Base-by-base conservation (phyloP, 2,113 vertebrate genomes). In the Zingel zingel region DNA sequence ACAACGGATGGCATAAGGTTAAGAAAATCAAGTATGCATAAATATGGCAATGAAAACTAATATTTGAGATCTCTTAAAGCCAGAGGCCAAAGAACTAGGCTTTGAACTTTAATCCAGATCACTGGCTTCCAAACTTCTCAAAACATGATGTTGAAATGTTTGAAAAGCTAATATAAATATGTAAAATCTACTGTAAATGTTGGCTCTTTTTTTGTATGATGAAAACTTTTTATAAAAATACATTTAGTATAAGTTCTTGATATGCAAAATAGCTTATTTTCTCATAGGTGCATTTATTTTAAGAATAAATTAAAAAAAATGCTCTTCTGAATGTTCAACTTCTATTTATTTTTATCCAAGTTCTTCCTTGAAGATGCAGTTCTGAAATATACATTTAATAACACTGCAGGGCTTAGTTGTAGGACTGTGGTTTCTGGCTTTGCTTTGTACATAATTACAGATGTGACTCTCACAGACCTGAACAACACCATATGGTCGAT, bases 381-480 rank as follows among this genome's bases (percentile, higher is more conserved):
- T 14, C 25, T 62, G 12, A 69, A 82, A 88, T 89, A 77, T 87
- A 84, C 81, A 87, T 91, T 86, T 70, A 85, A 87, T 77, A 87
- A 79, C 70, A 76, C 43, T 59, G 21, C 27, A 47, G 70, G 64
- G 84, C 57, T 82, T 77, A 72, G 84, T 54, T 58, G 19, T 73
- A 72, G 47, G 54, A 13, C 76, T 25, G 56, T 56, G 65, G 75
- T 53, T 72, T 54, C 71, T 74, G 61, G 53, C 59, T 73, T 66
- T 73, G 27, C 58, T 56, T 61, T 78, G 74, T 80, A 39, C 27
- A 83, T 59, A 69, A 18, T 51, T 69, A 65, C 68, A 61, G 62
- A 67, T 72, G 61, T 67, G 71, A 68, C 43, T 39, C 65, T 63
- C 21, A 23, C 15, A 43, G 39, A 54, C 14, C 33, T 10, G 45